These are phyloP conservation scores for Caenorhabditis sulstoni DNA, from an alignment of 2,888 invertebrate genomes.

Conservation along the genomic window DNA sequence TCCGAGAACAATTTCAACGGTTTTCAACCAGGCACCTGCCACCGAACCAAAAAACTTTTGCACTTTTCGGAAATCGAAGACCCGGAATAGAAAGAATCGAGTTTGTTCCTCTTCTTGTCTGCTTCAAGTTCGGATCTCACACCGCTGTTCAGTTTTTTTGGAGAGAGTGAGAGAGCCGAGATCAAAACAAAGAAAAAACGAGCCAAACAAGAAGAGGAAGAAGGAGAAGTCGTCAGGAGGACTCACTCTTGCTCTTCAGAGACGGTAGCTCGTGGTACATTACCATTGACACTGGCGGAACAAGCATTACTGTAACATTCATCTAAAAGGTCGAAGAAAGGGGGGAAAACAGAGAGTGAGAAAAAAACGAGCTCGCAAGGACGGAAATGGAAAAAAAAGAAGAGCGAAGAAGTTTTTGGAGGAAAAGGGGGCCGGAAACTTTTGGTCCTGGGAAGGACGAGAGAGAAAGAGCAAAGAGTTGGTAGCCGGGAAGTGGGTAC, in stretches of 20 bases:
- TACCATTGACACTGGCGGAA: constrained; percentile 67
- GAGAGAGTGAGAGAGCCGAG: too few relatives aligned
- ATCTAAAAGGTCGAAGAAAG: constrained; percentile 9
- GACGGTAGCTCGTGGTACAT: constrained; percentile 65
- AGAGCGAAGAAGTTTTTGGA: constrained; percentile 8
- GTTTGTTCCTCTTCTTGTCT: too few relatives aligned
- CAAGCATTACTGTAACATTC: constrained; percentile 58
- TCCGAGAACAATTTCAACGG: too few relatives aligned
- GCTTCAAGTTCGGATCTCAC: too few relatives aligned
- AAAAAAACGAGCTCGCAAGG: constrained; percentile 7
- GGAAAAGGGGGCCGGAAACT: constrained; percentile 21
- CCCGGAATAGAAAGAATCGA: too few relatives aligned
- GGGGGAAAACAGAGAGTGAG: background rate
- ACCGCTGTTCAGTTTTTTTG: too few relatives aligned
- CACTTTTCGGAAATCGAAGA: too few relatives aligned
- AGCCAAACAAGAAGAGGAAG: background rate
- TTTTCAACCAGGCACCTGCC: too few relatives aligned
- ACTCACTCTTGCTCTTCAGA: constrained; percentile 67
- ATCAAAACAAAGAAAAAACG: too few relatives aligned
- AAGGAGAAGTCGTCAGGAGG: background rate
- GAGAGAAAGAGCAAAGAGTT: constrained; percentile 42
- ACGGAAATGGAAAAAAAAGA: constrained; percentile 9
- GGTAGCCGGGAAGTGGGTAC: constrained; percentile 22
- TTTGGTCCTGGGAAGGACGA: constrained; percentile 14
- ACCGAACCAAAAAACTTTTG: too few relatives aligned